Base-by-base conservation (phyloP, 2,113 vertebrate species). In the Xiphophorus maculatus region DNA sequence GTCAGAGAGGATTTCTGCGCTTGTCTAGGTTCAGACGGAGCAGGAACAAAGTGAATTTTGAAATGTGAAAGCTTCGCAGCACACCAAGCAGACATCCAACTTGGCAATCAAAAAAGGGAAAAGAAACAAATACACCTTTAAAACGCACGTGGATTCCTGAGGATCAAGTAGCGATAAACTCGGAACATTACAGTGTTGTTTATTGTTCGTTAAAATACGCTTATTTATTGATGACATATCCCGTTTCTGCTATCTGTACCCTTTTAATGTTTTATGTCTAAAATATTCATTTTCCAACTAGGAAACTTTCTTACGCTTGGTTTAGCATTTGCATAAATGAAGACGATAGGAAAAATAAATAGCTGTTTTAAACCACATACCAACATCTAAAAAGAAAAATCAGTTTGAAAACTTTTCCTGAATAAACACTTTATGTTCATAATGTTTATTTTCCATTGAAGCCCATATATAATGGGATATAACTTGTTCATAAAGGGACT, bases 1-100 rank as follows among this genome's bases (percentile, higher is more conserved):
- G 73, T 78, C 81, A 69, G 81, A 80, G 74, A 88, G 75, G 79
- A 82, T 80, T 66, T 84, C 83, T 79, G 84, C 63, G 63, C 77
- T 73, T 40, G 60, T 81, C 69, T 60, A 60, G 72, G 79, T 87
- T 89, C 90, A 87, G 80, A 89, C 82, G 64, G 72, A 84, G 73
- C 70, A 9, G 83, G 83, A 88, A 88, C 85, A 90, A 89, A 91
- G 87, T 78, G 81, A 80, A 84, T 89, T 87, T 90, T 81, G 76
- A 71, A 80, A 73, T 80, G 66, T 79, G 79, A 81, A 66, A 77
- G 66, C 71, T 88, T 76, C 11, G 40, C 76, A 17, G 82, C 27
- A 73, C 73, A 78, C 66, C 6, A 67, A 70, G 75, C 76, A 44
- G 76, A 80, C 79, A 71, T 74, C 76, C 51, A 44, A 77, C 66